phyloP scores from a whole-genome alignment of 2,113 vertebrate species.

The Sinocyclocheilus maitianheensis region DNA sequence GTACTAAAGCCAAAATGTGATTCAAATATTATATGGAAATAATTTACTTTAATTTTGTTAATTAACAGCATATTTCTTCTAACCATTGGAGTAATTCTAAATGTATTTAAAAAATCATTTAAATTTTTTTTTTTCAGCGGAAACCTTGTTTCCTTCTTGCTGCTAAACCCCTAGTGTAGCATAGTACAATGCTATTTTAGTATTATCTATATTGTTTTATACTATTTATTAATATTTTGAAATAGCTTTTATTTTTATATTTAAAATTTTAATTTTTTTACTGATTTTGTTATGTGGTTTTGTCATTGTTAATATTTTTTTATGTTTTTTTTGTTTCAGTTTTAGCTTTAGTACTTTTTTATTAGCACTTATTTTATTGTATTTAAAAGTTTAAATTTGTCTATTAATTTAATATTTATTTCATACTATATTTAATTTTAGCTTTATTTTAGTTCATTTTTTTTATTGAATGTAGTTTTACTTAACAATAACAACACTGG shows the following conservation, averaged over 20 bases:
- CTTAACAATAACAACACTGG: not conserved
- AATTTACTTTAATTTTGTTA: not conserved
- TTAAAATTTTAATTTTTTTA: not conserved
- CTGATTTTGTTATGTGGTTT: not conserved
- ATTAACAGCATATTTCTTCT: not conserved
- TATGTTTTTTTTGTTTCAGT: not conserved
- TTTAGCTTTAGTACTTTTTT: not conserved
- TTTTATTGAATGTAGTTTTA: not conserved
- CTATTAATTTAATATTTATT: not conserved
- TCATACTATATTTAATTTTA: not conserved
- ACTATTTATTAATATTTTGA: not conserved
- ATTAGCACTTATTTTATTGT: no score
- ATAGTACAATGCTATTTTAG: not conserved
- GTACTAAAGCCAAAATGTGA: not conserved
- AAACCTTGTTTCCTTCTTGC: not conserved
- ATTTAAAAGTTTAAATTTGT: not conserved
- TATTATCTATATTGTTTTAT: not conserved
- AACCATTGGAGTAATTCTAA: not conserved
- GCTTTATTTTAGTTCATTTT: not conserved
- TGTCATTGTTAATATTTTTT: not conserved
- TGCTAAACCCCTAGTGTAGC: not conserved
- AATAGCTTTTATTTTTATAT: not conserved
- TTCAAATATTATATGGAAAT: not conserved
- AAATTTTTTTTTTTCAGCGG: no score
- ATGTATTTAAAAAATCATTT: not conserved